phyloP scores from a whole-genome alignment of 2,888 invertebrate species.

The Chrysolina oricalcia region DNA sequence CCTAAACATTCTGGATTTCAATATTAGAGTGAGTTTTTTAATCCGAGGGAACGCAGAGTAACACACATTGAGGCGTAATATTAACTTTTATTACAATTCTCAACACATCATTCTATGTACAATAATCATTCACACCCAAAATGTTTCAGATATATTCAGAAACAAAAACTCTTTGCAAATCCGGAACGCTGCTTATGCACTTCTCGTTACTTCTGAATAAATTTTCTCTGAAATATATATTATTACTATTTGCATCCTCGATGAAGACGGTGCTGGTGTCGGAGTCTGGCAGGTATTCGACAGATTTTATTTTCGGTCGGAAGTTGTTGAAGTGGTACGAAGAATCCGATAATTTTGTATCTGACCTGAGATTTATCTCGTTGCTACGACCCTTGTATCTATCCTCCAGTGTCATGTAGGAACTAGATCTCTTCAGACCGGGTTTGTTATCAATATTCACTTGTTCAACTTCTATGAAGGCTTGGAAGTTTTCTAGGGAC shows the following conservation, averaged over 20 bases:
- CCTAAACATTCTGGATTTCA: no score
- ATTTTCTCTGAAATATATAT: conserved; percentile 39
- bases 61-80: neutral
- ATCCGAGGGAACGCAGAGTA: no score
- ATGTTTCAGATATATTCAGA: conserved; percentile 66
- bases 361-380: conserved; percentile 54
- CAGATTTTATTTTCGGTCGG: conserved; percentile 62
- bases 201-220: conserved; percentile 41
- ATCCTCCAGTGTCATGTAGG: conserved; percentile 65
- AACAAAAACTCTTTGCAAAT: conserved; percentile 75
- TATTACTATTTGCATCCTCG: conserved; percentile 54
- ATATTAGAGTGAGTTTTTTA: no score
- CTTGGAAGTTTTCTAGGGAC: conserved; percentile 68
- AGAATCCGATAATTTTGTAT: conserved; percentile 56
- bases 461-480: conserved; percentile 62
- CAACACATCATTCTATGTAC: conserved; percentile 6
- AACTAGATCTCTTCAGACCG: conserved; percentile 66
- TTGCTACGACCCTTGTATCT: conserved; percentile 50
- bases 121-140: neutral
- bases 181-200: conserved; percentile 73
- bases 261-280: conserved; percentile 58
- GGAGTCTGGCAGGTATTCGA: conserved; percentile 62
- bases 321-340: conserved; percentile 50
- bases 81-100: neutral
- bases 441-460: conserved; percentile 29